A percentile compares a stretch with the other conserved stretches of the same genome.
These are phyloP conservation scores for Crypturellus tataupa DNA, from an alignment of 2,797 vertebrate genomes.

Conservation along the genomic window DNA sequence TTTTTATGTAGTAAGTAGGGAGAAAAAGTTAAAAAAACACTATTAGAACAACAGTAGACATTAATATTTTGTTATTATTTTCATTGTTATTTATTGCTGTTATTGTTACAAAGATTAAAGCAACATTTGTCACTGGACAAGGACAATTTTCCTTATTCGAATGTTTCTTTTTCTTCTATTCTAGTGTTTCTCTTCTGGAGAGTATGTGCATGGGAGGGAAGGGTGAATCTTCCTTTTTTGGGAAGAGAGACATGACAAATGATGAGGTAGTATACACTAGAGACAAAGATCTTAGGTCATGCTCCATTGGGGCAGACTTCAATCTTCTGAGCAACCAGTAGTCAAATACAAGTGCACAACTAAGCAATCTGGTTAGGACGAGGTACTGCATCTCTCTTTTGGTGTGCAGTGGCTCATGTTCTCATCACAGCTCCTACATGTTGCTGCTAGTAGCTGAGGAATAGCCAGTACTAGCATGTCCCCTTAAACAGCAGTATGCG, in stretches of 20 bases:
- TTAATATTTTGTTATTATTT: neutral
- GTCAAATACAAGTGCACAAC: neutral
- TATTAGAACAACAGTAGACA: neutral
- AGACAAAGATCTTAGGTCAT: neutral
- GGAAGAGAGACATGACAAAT: fast-evolving
- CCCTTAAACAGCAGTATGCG: neutral
- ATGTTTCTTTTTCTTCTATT: neutral
- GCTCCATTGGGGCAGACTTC: neutral
- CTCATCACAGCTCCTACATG: neutral
- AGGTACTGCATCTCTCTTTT: neutral
- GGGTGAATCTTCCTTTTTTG: neutral
- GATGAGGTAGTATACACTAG: neutral
- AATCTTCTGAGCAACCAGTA: neutral
- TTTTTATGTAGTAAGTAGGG: neutral
- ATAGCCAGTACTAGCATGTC: neutral
- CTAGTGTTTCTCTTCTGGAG: neutral
- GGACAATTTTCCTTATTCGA: neutral
- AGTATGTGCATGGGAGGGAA: neutral
- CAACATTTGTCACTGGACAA: neutral
- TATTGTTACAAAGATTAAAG: neutral
- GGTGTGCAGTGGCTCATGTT: neutral
- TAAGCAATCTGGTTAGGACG: neutral
- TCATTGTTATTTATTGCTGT: neutral
- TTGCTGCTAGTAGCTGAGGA: neutral
- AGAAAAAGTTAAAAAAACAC: neutral